Base-by-base conservation (phyloP, 2,888 invertebrate species). In the Dasypogon diadema region DNA sequence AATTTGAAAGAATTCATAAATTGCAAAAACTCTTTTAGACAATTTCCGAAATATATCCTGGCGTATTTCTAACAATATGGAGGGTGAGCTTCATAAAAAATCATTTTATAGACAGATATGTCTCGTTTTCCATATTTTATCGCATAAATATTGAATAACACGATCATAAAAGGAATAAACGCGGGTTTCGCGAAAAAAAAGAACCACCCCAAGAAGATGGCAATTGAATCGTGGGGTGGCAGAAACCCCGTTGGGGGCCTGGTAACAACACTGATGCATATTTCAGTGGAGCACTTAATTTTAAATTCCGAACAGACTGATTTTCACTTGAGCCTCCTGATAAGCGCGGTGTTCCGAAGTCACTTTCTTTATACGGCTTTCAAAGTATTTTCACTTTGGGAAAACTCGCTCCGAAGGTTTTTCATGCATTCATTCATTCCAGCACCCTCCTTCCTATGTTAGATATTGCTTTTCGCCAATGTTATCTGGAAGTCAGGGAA, bases 261-360 rank as follows among this genome's bases (percentile, higher is more conserved):
- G 48, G 58, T 73, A 75, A 75, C 75, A 75, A 56, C 63, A 34
- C 75, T 75, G 77, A 74, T 77, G 75, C 75, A 76, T 76, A 76
- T 77, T 76, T 76, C 74, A 77, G 75, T 77, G 72, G 70, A 79
- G 77, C 77, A 78, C 79, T 79, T 79, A 79, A 79, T 79, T 79
- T 78, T 78, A 79, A 78, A 79, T 79, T 78, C 78, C 77, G 75
- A 79, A 77, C 77, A 78, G 78, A 78, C 78, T 79, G 79, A 79
- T 79, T 78, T 79, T 78, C 77, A 79, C 79, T 78, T 76, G 68
- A 37, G 68, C 42, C 68, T 54, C 30, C 46, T 48, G 54, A 70
- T 70, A 70, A 34, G 70, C 70, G 70, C 54, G 70, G 51, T 54
- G 46, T 54, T 70, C 46, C 70, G 22, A 70, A 70, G 70, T 54